Evolutionary conservation across 2,113 vertebrate species (phyloP).

Genomic region (Eira barbara): DNA sequence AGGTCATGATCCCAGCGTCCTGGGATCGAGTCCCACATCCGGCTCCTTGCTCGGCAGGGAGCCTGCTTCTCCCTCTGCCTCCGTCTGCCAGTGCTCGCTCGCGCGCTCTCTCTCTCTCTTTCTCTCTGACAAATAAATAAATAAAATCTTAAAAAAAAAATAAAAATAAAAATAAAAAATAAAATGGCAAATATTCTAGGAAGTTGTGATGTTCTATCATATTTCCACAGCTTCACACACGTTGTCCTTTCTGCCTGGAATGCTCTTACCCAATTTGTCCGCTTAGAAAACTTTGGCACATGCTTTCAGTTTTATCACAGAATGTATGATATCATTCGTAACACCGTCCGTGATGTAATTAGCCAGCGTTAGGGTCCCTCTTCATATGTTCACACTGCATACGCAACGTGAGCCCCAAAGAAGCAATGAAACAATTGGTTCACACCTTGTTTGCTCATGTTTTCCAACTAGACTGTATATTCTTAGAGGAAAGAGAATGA

Average conservation of each 20-base stretch:
- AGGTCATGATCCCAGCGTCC: too few species aligned
- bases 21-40: too few species aligned
- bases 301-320: not conserved
- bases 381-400: not conserved
- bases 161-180: too few species aligned
- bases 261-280: not conserved
- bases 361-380: not conserved
- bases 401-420: not conserved
- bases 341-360: not conserved
- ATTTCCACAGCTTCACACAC: not conserved
- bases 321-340: not conserved
- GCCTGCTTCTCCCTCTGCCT: too few species aligned
- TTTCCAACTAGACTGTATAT: not conserved
- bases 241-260: not conserved
- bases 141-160: too few species aligned
- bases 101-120: too few species aligned
- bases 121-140: too few species aligned
- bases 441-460: not conserved
- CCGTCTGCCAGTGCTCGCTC: too few species aligned
- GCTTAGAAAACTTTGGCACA: not conserved
- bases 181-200: not conserved
- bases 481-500: not conserved
- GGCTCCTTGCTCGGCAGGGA: too few species aligned
- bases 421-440: not conserved
- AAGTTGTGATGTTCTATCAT: not conserved